These are phyloP conservation scores for Numenius phaeopus DNA, from an alignment of 2,797 vertebrate species.

Conservation along the genomic window DNA sequence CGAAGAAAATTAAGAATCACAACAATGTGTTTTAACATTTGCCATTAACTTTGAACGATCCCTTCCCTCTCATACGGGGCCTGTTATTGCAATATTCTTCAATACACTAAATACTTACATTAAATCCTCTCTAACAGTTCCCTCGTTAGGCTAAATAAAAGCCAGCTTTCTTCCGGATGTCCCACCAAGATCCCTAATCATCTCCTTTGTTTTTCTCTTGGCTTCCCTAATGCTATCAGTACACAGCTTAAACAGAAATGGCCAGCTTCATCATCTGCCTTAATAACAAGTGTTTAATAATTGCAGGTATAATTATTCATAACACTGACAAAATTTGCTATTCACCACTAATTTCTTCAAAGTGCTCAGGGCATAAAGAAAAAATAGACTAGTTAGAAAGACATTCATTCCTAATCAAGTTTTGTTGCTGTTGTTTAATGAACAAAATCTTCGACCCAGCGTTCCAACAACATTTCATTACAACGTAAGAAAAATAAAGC, in stretches of 20 bases:
- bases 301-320: constrained; percentile 40
- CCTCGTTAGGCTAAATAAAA: neutral
- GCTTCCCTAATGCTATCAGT: neutral
- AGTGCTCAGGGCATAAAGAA: neutral
- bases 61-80: neutral
- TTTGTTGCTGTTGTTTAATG: neutral
- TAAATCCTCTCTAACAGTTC: neutral
- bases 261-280: constrained; percentile 9
- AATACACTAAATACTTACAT: neutral
- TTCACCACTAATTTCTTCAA: constrained; percentile 45
- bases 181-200: neutral
- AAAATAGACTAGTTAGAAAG: neutral
- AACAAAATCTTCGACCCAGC: neutral
- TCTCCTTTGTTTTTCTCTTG: neutral
- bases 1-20: neutral
- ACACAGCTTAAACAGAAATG: neutral
- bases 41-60: neutral
- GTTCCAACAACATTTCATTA: neutral
- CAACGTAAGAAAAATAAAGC: neutral
- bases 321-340: constrained; percentile 24
- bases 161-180: neutral
- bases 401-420: neutral
- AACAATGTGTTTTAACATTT: neutral
- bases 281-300: constrained; percentile 30
- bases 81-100: neutral